Conservation (phyloP, 2,888 invertebrate genomes). For the Leistus spinibarbis region DNA sequence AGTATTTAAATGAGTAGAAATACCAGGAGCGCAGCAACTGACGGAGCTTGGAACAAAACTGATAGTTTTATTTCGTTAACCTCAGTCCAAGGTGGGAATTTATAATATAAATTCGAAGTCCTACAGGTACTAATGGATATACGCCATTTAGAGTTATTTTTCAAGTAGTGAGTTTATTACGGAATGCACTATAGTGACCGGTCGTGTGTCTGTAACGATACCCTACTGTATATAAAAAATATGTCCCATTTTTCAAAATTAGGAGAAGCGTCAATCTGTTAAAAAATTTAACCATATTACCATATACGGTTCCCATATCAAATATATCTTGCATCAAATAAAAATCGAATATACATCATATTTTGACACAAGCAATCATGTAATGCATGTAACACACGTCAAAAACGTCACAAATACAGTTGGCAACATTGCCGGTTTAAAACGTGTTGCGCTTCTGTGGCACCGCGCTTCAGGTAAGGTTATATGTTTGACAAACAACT, state of each 20-base stretch:
- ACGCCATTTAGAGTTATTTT: no score
- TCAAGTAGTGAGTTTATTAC: no score
- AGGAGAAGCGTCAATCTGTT: neutral
- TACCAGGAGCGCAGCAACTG: neutral
- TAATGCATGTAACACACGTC: neutral
- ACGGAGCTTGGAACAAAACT: no score
- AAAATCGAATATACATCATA: neutral
- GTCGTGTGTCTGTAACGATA: no score
- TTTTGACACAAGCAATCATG: neutral
- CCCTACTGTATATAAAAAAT: no score
- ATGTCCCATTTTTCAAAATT: slow-evolving; percentile 1
- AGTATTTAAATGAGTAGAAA: neutral
- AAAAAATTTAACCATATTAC: neutral
- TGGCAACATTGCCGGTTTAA: slow-evolving; percentile 22
- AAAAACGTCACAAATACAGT: neutral
- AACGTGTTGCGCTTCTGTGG: slow-evolving; percentile 12
- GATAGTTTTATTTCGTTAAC: neutral
- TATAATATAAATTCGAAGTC: no score
- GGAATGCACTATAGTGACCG: no score
- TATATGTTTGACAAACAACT: slow-evolving; percentile 50
- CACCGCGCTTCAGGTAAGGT: slow-evolving; percentile 47
- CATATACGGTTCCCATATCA: neutral
- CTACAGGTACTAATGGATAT: no score
- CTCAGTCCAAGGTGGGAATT: neutral
- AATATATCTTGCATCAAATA: neutral